These are phyloP conservation scores for Gambusia yucatana DNA, from an alignment of 2,797 vertebrate genomes.

Conservation along the genomic window DNA sequence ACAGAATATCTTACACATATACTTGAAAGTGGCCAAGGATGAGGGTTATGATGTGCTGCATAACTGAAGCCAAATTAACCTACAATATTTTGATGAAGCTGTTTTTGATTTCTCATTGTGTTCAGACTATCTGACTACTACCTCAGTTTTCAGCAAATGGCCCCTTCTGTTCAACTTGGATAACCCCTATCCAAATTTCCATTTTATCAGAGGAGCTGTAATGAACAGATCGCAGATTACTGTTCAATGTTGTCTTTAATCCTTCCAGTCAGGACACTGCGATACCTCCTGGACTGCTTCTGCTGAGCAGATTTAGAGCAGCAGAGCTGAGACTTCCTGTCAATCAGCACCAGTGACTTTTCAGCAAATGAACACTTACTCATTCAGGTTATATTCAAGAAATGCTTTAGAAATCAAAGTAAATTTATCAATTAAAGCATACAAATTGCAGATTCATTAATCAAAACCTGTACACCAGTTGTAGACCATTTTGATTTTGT, in stretches of 20 bases:
- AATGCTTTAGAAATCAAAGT: conserved; percentile 38
- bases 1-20: not conserved
- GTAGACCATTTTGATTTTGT: conserved; percentile 5
- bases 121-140: conserved; percentile 21
- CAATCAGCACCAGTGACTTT: conserved; percentile 42
- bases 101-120: conserved; percentile 24
- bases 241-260: conserved; percentile 63
- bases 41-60: not conserved
- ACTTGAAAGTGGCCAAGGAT: not conserved
- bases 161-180: conserved; percentile 38
- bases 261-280: conserved; percentile 59
- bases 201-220: conserved; percentile 60
- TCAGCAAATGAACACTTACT: conserved; percentile 36
- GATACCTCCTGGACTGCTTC: conserved; percentile 59
- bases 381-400: conserved; percentile 29
- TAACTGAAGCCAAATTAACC: not conserved
- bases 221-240: conserved; percentile 69
- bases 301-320: conserved; percentile 63
- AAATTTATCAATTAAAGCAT: conserved; percentile 30
- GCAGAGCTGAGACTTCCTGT: conserved; percentile 49
- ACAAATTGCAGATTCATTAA: conserved; percentile 21
- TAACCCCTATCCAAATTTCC: conserved; percentile 57
- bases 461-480: conserved; percentile 19
- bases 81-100: conserved; percentile 7
- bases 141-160: conserved; percentile 11